Evolutionary conservation across 2,113 vertebrate species (phyloP).

Genomic region (Delphinapterus leucas): DNA sequence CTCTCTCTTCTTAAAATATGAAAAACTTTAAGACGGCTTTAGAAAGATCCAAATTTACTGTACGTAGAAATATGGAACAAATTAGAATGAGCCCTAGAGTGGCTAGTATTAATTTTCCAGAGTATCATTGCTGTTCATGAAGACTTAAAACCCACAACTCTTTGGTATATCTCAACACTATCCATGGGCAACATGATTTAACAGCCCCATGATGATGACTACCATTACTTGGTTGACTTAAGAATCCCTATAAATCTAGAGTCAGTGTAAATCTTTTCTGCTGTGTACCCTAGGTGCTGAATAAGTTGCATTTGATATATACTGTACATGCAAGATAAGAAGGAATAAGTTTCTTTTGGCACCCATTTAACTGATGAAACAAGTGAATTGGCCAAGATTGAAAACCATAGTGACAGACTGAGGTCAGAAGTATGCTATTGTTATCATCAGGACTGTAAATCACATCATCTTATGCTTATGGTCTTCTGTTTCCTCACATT

Average conservation of each 20-base stretch:
- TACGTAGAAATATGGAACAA: background rate
- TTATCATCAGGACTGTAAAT: background rate
- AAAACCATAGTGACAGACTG: background rate
- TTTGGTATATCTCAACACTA: background rate
- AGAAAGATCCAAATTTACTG: background rate
- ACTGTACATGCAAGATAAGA: background rate
- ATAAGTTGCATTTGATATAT: background rate
- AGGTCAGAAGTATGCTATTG: background rate
- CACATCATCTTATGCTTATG: too few species aligned
- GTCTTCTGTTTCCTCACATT: background rate
- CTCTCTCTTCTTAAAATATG: background rate
- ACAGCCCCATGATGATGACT: background rate
- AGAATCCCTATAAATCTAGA: background rate
- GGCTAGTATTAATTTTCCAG: background rate
- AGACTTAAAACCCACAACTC: background rate
- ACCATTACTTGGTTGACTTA: background rate
- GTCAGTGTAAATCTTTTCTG: background rate
- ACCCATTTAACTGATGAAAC: background rate
- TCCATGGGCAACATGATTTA: background rate
- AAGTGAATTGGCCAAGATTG: background rate
- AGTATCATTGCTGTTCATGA: background rate
- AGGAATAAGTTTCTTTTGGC: background rate
- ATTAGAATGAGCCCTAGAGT: background rate
- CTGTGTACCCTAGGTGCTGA: background rate
- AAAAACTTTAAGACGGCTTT: background rate